Percentiles rank a stretch among this genome's conserved stretches.
Evolutionary conservation across 2,888 invertebrate species (phyloP).

Genomic region (Tribolium freemani): DNA sequence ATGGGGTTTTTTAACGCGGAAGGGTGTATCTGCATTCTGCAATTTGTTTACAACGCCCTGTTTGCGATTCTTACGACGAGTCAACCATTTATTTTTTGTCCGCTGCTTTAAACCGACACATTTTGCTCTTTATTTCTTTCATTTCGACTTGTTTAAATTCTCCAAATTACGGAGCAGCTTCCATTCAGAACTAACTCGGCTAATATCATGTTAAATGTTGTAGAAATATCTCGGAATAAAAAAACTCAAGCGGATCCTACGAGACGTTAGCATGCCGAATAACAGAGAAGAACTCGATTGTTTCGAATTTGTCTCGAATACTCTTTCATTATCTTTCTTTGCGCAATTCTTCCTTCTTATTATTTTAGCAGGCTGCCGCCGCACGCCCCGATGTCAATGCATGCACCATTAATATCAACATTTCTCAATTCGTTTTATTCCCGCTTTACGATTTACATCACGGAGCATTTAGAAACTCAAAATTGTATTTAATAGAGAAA

Average conservation of each 20-base stretch:
- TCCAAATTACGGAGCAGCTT: slow-evolving; percentile 60
- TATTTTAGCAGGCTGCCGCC: slow-evolving; percentile 51
- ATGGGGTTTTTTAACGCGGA: slow-evolving; percentile 60
- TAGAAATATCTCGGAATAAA: slow-evolving; percentile 61
- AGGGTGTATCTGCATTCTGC: slow-evolving; percentile 55
- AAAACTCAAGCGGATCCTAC: slow-evolving; percentile 40
- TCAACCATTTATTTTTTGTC: slow-evolving; percentile 60
- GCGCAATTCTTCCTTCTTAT: slow-evolving; percentile 63
- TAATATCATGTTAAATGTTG: slow-evolving; percentile 64
- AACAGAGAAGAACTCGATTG: slow-evolving; percentile 60
- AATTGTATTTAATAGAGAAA: neutral
- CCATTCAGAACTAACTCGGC: slow-evolving; percentile 59
- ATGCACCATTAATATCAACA: slow-evolving; percentile 39
- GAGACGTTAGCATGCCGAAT: slow-evolving; percentile 58
- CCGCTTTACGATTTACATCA: slow-evolving; percentile 15
- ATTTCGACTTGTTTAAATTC: slow-evolving; percentile 58
- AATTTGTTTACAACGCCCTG: slow-evolving; percentile 59
- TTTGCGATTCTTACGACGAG: slow-evolving; percentile 60
- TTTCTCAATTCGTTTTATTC: slow-evolving; percentile 9
- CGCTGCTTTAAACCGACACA: slow-evolving; percentile 60
- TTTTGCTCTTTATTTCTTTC: slow-evolving; percentile 60
- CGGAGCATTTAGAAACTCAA: neutral
- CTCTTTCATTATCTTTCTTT: slow-evolving; percentile 65
- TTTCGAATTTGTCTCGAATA: slow-evolving; percentile 56
- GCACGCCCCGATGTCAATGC: slow-evolving; percentile 39